Conservation (phyloP, 64 coral and sea anemone genomes). For the Pocillopora verrucosa region DNA sequence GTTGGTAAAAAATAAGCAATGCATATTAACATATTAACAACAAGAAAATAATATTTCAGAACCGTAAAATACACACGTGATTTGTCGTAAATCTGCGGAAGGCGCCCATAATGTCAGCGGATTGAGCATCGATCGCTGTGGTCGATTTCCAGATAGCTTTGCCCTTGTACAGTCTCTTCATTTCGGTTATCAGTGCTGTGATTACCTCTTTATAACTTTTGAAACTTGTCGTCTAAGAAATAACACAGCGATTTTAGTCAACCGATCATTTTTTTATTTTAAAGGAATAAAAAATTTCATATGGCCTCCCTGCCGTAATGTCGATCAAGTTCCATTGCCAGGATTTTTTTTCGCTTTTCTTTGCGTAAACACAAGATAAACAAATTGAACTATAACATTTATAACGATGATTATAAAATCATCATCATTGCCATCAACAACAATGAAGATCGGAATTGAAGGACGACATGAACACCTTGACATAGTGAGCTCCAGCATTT, state of each 20-base stretch:
- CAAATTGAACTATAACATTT: no score
- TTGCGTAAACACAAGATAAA: no score
- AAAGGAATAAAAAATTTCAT: no score
- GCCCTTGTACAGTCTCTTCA: conserved; percentile 44
- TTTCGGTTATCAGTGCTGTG: conserved; percentile 48
- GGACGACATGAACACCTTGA: conserved; percentile 38
- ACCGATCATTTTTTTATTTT: neutral
- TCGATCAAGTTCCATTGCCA: no score
- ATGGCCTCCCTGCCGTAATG: no score
- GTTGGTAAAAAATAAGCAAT: no score
- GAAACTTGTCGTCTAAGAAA: conserved; percentile 65
- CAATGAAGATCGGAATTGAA: no score
- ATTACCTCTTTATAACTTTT: conserved; percentile 43
- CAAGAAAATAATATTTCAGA: neutral
- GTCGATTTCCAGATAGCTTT: conserved; percentile 71
- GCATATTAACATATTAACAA: no score
- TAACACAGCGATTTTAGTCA: neutral
- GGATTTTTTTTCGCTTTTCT: no score
- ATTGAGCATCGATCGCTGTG: conserved; percentile 73
- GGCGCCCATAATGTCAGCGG: conserved; percentile 72
- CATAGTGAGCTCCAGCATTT: conserved; percentile 72
- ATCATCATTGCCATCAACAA: no score
- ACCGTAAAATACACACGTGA: conserved; percentile 33
- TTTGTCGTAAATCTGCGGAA: conserved; percentile 79
- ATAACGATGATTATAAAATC: no score